Evolutionary conservation across 2,113 vertebrate genomes (phyloP).

Genomic region (Ploceus nigricollis): DNA sequence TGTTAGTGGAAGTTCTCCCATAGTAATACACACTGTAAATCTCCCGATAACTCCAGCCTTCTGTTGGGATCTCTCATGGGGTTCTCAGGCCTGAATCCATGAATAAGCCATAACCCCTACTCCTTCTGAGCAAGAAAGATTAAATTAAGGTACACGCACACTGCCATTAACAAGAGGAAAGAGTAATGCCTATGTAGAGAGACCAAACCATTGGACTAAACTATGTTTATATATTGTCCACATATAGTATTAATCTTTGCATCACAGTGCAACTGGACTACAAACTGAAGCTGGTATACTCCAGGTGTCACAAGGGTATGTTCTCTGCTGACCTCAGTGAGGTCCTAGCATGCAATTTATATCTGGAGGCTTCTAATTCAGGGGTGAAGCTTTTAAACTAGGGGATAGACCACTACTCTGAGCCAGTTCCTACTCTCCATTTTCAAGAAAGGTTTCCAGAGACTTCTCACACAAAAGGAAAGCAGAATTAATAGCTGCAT

Average conservation of each 20-base stretch:
- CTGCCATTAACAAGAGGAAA: background rate
- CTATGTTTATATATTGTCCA: background rate
- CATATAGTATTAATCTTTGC: background rate
- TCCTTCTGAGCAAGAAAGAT: background rate
- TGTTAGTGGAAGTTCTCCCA: background rate
- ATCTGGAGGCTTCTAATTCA: background rate
- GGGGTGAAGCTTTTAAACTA: accelerated
- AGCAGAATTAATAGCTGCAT: background rate
- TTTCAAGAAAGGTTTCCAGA: background rate
- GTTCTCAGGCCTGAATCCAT: background rate
- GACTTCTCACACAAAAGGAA: background rate
- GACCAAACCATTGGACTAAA: background rate
- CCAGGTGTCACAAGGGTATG: accelerated
- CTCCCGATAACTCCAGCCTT: background rate
- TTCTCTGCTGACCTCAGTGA: background rate
- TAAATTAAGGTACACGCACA: background rate
- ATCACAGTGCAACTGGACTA: background rate
- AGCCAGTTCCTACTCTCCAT: background rate
- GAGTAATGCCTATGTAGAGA: background rate
- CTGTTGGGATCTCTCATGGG: background rate
- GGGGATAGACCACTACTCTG: background rate
- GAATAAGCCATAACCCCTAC: background rate
- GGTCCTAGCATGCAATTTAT: background rate
- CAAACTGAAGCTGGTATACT: background rate
- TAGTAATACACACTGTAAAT: background rate